These are phyloP conservation scores for Melieria crassipennis DNA, from an alignment of 2,888 invertebrate species.

Conservation along the genomic window DNA sequence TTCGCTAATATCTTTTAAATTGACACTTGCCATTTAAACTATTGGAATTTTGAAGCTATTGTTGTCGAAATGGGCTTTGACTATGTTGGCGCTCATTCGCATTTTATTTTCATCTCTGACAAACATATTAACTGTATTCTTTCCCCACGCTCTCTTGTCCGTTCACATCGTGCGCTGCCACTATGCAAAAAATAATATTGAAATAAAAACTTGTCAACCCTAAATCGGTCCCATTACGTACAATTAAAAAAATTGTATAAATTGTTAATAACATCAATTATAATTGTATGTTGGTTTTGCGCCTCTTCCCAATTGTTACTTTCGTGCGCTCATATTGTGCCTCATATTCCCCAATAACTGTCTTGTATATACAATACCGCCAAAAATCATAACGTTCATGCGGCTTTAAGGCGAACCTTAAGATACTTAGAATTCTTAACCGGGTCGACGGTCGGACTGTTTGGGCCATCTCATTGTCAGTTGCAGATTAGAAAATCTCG, in stretches of 20 bases:
- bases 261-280: background rate
- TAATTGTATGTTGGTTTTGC: background rate
- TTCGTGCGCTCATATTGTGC: background rate
- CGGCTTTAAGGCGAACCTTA: conserved; percentile 52
- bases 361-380: too few species aligned
- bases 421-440: conserved; percentile 73
- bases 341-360: background rate
- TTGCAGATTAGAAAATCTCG: conserved; percentile 48
- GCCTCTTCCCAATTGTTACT: background rate
- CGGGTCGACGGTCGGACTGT: conserved; percentile 56
- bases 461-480: conserved; percentile 44
- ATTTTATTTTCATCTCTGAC: background rate
- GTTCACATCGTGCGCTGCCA: conserved; percentile 16
- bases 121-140: conserved; percentile 5
- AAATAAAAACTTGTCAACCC: background rate
- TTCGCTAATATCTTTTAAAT: too few species aligned
- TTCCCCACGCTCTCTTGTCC: conserved; percentile 4
- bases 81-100: too few species aligned
- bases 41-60: too few species aligned
- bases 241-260: background rate
- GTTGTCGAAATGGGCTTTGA: too few species aligned
- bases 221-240: too few species aligned
- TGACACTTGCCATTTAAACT: too few species aligned
- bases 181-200: background rate
- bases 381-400: background rate